phyloP scores from a whole-genome alignment of 2,113 vertebrate species.

The Anguilla rostrata region DNA sequence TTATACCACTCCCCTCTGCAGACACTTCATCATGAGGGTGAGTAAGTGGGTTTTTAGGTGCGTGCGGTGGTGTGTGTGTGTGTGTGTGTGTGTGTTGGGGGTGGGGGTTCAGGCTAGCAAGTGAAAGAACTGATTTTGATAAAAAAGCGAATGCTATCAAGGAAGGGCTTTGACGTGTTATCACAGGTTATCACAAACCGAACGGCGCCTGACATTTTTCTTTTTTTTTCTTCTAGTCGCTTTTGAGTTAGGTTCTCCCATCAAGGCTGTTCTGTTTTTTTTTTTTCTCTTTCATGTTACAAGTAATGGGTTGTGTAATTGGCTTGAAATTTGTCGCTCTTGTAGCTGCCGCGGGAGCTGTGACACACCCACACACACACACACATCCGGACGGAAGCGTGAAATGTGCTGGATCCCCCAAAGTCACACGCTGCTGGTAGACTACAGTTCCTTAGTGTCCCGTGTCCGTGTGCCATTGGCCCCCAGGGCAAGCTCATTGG shows the following conservation, averaged over 20 bases:
- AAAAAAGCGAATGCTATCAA: neutral
- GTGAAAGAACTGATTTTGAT: neutral
- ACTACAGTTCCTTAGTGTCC: neutral
- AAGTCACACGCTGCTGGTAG: slow-evolving; percentile 18
- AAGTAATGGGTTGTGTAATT: slow-evolving; percentile 60
- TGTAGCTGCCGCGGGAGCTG: slow-evolving; percentile 47
- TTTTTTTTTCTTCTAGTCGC: neutral
- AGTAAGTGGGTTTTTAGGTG: neutral
- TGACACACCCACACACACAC: slow-evolving; percentile 29
- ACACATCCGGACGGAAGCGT: slow-evolving; percentile 41
- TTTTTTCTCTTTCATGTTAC: slow-evolving; percentile 59
- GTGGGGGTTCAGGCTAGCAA: neutral
- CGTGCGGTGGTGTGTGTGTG: neutral
- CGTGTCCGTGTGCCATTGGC: neutral
- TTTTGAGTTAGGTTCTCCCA: slow-evolving; percentile 37
- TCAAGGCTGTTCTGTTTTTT: slow-evolving; percentile 36
- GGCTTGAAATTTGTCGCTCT: slow-evolving; percentile 49
- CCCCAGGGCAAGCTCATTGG: neutral
- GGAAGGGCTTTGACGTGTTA: neutral
- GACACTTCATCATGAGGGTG: neutral
- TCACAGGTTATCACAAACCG: neutral
- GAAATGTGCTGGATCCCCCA: slow-evolving; percentile 58
- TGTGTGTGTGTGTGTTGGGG: neutral
- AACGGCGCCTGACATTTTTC: neutral
- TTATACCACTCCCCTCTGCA: neutral